Base-by-base conservation (phyloP, 2,888 invertebrate species). In the Eutolmus rufibarbis region DNA sequence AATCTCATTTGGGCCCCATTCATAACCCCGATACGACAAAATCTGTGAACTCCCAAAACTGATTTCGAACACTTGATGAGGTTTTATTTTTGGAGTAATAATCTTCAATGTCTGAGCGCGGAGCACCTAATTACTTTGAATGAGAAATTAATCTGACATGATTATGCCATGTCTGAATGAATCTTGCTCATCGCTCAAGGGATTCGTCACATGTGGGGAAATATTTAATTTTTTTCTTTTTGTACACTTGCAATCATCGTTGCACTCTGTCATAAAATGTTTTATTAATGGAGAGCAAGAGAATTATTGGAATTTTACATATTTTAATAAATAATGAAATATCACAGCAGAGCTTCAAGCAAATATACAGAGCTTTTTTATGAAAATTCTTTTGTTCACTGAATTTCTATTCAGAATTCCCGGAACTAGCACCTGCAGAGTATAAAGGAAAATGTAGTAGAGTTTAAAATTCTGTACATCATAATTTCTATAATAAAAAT, bases 1-100 rank as follows among this genome's bases (percentile, higher is more conserved):
- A 81, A 81, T 81, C 81, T 81, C 81, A 16, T 81, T 81, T 81
- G 51, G 51, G 4, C 78, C 19, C 19, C 78, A 40, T n/a, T 78
- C 40, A 19, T 78, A 78, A 43, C 40, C 19, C 43, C 2, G 78
- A 34, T 34, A 34, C 34, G 37, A 40, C 23, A 78, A 78, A 78
- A 78, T 78, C 23, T 23, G 40, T 37, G 12, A 78, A 78, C 23
- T 78, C 78, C 78, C 78, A 78, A 78, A 78, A 40, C 78, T 78
- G 37, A 78, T 78, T 78, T 78, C 78, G 14, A 43, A 23, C 23
- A 78, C 43, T 43, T 78, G 78, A 78, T 78, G 78, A 78, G 78
- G 40, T 78, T 78, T 78, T 43, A 78, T 78, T 78, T 43, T 37
- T 37, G 78, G 78, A 37, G 78, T 46, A 34, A 43, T 78, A 43